Base-by-base conservation (phyloP, 35 echinoderm and acorn worm genomes). In the Diadema setosum region DNA sequence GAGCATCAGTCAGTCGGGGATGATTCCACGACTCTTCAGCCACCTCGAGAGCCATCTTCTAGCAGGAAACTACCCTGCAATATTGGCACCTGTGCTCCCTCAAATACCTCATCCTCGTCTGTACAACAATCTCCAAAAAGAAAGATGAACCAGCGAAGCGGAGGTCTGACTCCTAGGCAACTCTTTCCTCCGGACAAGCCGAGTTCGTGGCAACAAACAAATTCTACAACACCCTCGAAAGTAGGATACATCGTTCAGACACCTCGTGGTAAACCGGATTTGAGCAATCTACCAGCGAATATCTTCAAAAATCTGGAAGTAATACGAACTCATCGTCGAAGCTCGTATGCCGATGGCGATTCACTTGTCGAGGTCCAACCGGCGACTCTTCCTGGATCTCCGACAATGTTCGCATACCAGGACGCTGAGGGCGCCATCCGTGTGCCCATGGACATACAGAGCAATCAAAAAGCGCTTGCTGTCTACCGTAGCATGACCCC, bases 341-440 rank as follows among this genome's bases (percentile, higher is more conserved):
- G 73, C 37, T 78, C 73, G 8, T 78, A 78, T 23, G 73, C 73
- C 12, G 73, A 78, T 20, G 73, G 73, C 0, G 73, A 78, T 20
- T 78, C 73, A 41, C 37, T 78, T 9, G 73, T 78, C 15, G 73
- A 78, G 73, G 73, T 78, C 24, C 73, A 78, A 41, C 73, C 73
- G 14, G 9, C 7, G 0, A 41, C 73, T 42, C 35, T 78, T 16
- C 73, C 73, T 41, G 73, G 73, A 12, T 78, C 73, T 39, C 73
- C 73, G 9, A 78, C 73, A 34, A 78, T 78, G 73, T 78, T 78
- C 23, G 73, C 73, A 34, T 78, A 78, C 37, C 35, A 36, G 24
- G 73, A 78, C 8, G 21, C 73, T 9, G n/a, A 39, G 11, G 73
- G 73, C 29, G 44, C 21, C 11, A 9, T 78, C n/a, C 73, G 73